Evolutionary conservation across 2,797 vertebrate genomes (phyloP).

Genomic region (Eospalax fontanierii): DNA sequence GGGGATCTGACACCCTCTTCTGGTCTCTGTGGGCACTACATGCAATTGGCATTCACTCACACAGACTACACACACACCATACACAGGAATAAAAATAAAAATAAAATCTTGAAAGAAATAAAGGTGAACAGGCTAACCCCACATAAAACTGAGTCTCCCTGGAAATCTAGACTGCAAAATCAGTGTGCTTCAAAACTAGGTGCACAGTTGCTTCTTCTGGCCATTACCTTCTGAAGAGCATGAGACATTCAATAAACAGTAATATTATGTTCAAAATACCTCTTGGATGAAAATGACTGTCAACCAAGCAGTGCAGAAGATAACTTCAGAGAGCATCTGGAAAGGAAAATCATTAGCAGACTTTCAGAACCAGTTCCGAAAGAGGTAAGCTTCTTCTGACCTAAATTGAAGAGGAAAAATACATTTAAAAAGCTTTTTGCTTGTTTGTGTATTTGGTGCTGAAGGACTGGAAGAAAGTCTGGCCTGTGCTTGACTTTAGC

Average conservation of each 20-base stretch:
- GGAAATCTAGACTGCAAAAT: slow-evolving; percentile 49
- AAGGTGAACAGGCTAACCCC: slow-evolving; percentile 24
- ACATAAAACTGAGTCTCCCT: slow-evolving; percentile 53
- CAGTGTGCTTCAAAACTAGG: slow-evolving; percentile 80
- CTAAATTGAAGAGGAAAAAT: not conserved
- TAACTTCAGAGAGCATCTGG: slow-evolving; percentile 67
- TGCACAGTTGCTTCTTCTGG: slow-evolving; percentile 84
- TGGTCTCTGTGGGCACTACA: too few species aligned
- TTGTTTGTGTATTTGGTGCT: slow-evolving; percentile 21
- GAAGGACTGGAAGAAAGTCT: not conserved
- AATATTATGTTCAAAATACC: slow-evolving; percentile 85
- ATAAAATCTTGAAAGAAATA: not conserved
- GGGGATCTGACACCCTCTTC: too few species aligned
- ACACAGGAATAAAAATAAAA: too few species aligned
- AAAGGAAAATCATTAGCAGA: slow-evolving; percentile 66
- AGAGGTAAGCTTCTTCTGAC: slow-evolving; percentile 52
- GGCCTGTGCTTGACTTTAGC: not conserved
- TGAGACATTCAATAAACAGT: slow-evolving; percentile 88
- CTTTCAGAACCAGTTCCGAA: slow-evolving; percentile 60
- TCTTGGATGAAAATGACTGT: slow-evolving; percentile 81
- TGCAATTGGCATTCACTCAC: too few species aligned
- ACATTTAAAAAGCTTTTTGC: not conserved
- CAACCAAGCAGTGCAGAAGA: slow-evolving; percentile 73
- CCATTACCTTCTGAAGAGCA: slow-evolving; percentile 84
- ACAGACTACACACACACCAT: too few species aligned